phyloP scores from a whole-genome alignment of 1,140 invertebrate species.

The Drosophila mojavensis region DNA sequence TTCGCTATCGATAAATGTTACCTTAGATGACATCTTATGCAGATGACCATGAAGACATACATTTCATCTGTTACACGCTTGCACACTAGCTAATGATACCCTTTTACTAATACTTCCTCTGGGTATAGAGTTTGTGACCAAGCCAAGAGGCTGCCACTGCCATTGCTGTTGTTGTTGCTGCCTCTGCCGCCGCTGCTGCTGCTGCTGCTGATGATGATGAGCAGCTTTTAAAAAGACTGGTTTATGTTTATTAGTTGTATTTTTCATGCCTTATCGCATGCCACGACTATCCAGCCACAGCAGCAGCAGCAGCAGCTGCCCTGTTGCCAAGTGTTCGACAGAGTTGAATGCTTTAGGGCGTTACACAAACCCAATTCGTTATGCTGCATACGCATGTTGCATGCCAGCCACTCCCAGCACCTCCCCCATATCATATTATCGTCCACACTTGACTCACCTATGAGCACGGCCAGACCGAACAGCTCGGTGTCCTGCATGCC shows the following conservation, averaged over 20 bases:
- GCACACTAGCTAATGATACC: background rate
- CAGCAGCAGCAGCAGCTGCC: background rate
- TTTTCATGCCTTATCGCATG: slow-evolving; percentile 72
- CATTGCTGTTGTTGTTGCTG: slow-evolving; percentile 16
- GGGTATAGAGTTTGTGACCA: slow-evolving; percentile 48
- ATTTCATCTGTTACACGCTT: too few relatives aligned
- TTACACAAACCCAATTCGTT: slow-evolving; percentile 33
- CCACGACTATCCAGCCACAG: slow-evolving; percentile 21
- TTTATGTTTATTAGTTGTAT: slow-evolving; percentile 83
- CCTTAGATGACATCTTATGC: too few relatives aligned
- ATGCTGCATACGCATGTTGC: slow-evolving; percentile 85
- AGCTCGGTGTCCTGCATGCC: slow-evolving; percentile 93
- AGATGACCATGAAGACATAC: too few relatives aligned
- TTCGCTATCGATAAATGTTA: too few relatives aligned
- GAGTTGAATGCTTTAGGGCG: slow-evolving; percentile 13
- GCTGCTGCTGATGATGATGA: slow-evolving; percentile 65
- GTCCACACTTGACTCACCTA: slow-evolving; percentile 86
- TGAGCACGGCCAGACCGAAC: slow-evolving; percentile 92
- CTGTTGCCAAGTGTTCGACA: slow-evolving; percentile 51
- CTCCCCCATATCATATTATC: background rate
- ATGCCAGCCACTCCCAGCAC: background rate
- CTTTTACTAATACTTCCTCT: background rate
- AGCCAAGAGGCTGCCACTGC: slow-evolving; percentile 26
- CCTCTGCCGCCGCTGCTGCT: slow-evolving; percentile 54
- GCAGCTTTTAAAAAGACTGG: slow-evolving; percentile 80